phyloP scores from a whole-genome alignment of 2,888 invertebrate species.

The Tachina fera region DNA sequence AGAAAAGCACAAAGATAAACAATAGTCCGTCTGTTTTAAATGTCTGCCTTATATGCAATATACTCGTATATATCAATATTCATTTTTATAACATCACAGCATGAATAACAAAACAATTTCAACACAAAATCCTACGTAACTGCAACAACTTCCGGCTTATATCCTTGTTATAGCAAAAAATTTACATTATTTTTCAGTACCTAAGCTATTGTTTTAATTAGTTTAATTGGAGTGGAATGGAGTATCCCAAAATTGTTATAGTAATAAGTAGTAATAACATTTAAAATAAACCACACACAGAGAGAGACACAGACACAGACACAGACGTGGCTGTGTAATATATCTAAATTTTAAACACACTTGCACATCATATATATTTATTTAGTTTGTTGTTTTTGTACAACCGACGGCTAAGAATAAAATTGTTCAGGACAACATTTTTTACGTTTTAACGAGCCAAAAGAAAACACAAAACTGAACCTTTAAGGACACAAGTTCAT shows the following conservation, averaged over 20 bases:
- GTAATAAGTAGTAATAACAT: conserved; percentile 13
- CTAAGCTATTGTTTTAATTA: conserved; percentile 24
- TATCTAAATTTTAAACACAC: conserved; percentile 1
- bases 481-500: conserved; percentile 68
- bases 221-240: conserved; percentile 3
- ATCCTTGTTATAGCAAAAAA: conserved; percentile 26
- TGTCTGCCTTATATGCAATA: neutral
- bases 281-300: conserved; percentile 17
- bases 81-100: conserved; percentile 14
- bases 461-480: conserved; percentile 66
- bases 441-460: conserved; percentile 59
- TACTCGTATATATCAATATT: no score
- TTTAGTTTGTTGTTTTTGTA: neutral
- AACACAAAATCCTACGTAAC: conserved; percentile 23
- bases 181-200: neutral
- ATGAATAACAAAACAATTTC: conserved; percentile 18
- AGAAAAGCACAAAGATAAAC: conserved; percentile 29
- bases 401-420: conserved; percentile 32
- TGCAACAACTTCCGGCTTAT: conserved; percentile 50
- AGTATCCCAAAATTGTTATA: conserved; percentile 15
- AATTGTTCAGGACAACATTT: conserved; percentile 36
- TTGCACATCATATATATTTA: neutral
- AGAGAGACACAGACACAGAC: conserved; percentile 11
- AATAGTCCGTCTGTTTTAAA: neutral
- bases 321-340: neutral